Conservation (phyloP, 1,140 invertebrate species). For the Cydia splendana region DNA sequence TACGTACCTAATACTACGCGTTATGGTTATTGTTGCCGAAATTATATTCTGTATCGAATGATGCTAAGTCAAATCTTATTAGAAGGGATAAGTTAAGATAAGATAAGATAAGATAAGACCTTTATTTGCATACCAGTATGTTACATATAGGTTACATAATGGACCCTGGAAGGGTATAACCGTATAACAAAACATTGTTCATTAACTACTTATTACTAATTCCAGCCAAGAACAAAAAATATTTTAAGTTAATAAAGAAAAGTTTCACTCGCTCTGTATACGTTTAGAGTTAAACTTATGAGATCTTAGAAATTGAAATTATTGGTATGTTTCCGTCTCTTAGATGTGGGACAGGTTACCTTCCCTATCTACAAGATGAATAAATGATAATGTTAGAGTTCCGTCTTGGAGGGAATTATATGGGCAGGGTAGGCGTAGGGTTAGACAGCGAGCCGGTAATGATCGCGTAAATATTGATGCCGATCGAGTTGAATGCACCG, state of each 20-base stretch:
- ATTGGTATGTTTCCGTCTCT: no score
- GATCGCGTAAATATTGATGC: slow-evolving; percentile 36
- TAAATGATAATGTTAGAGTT: background rate
- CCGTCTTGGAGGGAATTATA: background rate
- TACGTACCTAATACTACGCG: background rate
- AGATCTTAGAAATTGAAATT: background rate
- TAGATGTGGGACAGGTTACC: no score
- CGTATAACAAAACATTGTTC: no score
- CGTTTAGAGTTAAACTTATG: background rate
- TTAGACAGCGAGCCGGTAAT: slow-evolving; percentile 19
- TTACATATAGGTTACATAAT: no score
- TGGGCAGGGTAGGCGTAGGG: background rate
- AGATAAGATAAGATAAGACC: no score
- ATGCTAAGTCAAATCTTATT: background rate
- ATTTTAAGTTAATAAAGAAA: no score
- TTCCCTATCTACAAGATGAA: no score
- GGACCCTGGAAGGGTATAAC: no score
- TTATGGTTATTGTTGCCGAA: background rate
- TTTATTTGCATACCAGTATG: no score
- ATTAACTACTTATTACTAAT: no score
- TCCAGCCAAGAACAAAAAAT: no score
- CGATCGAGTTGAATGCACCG: slow-evolving; percentile 69
- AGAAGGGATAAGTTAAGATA: background rate
- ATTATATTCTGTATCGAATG: background rate
- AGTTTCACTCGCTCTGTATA: background rate